Evolutionary conservation across 2,888 invertebrate species (phyloP), one percentile per base, ranked within the genome.

Genomic region (Elmis aenea): DNA sequence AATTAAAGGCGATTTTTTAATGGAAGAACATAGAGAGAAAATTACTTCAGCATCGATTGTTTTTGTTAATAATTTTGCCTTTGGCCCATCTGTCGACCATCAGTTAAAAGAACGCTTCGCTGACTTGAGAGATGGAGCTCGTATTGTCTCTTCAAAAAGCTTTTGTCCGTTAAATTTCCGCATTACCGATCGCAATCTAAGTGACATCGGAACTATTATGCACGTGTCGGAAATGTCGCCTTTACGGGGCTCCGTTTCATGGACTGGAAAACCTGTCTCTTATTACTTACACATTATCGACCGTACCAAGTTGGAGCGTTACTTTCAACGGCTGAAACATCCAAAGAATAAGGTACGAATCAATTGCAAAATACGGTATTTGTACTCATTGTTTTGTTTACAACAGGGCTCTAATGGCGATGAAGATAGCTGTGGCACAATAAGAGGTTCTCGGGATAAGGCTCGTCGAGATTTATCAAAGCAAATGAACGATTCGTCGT

Each of bases 11-110:
- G 96, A 99, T 68, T 99, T 99, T 70, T 71, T 99, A 49, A 80
- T 84, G 54, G 88, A 91, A 57, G 87, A 91, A 60, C 89, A 92
- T 68, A 82, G 90, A 51, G 94, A 96, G 64, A 89, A 88, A 68
- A 95, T 99, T 53, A 92, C 90, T 54, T 83, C 85, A 53, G 88
- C 95, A 6, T 86, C 93, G 20, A 86, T 99, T 60, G 93, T 99
- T 44, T 99, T 99, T 73, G 97, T 99, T 22, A 99, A 99, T 73
- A 99, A 99, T 75, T 99, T 94, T 73, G 99, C 97, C 23, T 99
- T 99, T 69, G 95, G 95, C 6, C 95, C 99, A 13, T 84, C 85
- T 48, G 94, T 99, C 14, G 97, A 99, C 72, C 94, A 97, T 69
- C 87, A 92, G 72, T 69, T 97, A 51, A 97, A 97, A 69, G 89